phyloP scores from a whole-genome alignment of 2,797 vertebrate genomes.

The Rhodeus uyekii region DNA sequence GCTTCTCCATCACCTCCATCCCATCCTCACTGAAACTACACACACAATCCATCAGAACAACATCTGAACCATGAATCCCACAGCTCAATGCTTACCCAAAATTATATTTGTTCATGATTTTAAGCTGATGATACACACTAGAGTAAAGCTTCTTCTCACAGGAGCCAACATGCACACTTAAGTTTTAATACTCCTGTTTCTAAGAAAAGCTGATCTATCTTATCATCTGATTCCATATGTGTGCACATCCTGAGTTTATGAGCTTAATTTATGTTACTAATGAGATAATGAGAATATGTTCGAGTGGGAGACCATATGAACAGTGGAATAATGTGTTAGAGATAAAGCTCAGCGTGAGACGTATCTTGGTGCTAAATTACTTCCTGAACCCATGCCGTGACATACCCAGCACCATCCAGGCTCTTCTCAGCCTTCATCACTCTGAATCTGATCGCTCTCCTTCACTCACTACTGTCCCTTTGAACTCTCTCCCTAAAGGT shows the following conservation, averaged over 20 bases:
- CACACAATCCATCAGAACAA: conserved; percentile 47
- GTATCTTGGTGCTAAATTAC: background rate
- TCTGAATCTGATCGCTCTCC: background rate
- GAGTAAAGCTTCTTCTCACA: background rate
- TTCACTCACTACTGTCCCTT: background rate
- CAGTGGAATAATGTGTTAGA: background rate
- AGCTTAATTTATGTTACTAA: background rate
- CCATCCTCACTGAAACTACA: conserved; percentile 95
- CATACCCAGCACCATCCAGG: background rate
- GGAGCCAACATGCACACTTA: background rate
- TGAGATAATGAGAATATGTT: background rate
- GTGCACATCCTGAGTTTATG: background rate
- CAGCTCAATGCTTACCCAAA: background rate
- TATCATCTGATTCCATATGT: background rate
- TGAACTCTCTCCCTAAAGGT: conserved; percentile 31
- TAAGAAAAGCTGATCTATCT: background rate
- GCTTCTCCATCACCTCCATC: conserved; percentile 97
- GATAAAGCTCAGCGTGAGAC: no score
- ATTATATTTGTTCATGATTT: background rate
- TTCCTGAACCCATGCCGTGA: background rate
- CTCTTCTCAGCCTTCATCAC: background rate
- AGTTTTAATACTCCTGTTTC: background rate
- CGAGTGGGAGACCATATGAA: background rate
- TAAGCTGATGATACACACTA: background rate
- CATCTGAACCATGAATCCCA: background rate